Percentiles rank a stretch among this genome's conserved stretches.
Conservation (phyloP, 2,888 invertebrate genomes). For the Harpalus rubripes region DNA sequence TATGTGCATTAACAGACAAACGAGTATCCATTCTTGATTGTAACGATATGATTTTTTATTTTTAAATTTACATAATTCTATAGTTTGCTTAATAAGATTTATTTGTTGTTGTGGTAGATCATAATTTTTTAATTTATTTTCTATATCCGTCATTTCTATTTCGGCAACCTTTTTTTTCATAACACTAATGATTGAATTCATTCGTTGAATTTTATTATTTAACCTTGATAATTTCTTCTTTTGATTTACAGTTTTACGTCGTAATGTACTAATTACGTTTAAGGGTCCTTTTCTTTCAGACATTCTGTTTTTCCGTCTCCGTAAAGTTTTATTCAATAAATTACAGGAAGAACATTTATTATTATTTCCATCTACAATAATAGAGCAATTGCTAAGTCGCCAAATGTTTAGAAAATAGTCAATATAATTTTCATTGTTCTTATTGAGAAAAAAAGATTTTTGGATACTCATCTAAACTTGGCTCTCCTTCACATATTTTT, state of each 20-base stretch:
- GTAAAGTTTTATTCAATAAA: background rate
- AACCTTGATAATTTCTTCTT: slow-evolving; percentile 12
- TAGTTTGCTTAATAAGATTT: slow-evolving; percentile 10
- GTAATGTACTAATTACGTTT: slow-evolving; percentile 1
- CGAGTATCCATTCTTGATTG: slow-evolving; percentile 55
- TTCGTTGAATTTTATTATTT: slow-evolving; percentile 8
- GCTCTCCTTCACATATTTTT: slow-evolving; percentile 10
- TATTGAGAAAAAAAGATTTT: background rate
- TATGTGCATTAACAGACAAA: slow-evolving; percentile 62
- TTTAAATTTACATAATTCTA: slow-evolving; percentile 12
- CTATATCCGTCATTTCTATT: slow-evolving; percentile 6
- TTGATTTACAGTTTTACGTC: background rate
- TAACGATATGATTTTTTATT: slow-evolving; percentile 27
- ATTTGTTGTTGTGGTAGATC: slow-evolving; percentile 5
- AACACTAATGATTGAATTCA: slow-evolving; percentile 7
- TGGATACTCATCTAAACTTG: slow-evolving; percentile 8
- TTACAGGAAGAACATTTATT: slow-evolving; percentile 6
- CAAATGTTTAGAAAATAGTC: slow-evolving; percentile 1
- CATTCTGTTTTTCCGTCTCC: background rate
- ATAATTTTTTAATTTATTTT: background rate
- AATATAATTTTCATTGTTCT: slow-evolving; percentile 18
- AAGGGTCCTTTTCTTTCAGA: background rate
- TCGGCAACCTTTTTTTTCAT: background rate
- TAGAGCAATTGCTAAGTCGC: slow-evolving; percentile 10
- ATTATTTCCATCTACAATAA: slow-evolving; percentile 2